Conservation (phyloP, 2,113 vertebrate species). For the Onychostruthus taczanowskii region DNA sequence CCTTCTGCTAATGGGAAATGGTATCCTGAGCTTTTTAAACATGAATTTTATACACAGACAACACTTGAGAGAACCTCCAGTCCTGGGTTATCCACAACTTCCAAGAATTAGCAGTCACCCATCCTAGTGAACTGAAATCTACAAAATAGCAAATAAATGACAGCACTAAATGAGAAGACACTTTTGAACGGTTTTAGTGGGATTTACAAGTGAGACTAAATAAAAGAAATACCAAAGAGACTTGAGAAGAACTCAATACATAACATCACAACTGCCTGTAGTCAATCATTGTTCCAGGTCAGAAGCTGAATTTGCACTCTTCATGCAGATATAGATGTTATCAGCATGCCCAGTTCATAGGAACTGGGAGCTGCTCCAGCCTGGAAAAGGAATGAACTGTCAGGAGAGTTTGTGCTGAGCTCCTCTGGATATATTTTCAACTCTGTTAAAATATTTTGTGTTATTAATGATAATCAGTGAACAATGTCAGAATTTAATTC, state of each 20-base stretch:
- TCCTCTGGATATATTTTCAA: neutral
- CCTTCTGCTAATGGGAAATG: neutral
- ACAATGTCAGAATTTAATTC: neutral
- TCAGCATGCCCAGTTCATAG: neutral
- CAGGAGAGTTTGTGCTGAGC: neutral
- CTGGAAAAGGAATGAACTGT: neutral
- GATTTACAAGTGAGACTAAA: neutral
- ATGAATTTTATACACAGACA: neutral
- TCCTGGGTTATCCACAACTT: neutral
- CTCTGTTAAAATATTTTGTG: neutral
- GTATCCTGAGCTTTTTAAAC: neutral
- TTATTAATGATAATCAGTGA: neutral
- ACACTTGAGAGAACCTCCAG: neutral
- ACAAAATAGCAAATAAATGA: neutral
- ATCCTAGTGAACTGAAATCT: neutral
- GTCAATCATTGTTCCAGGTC: neutral
- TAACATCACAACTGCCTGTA: neutral
- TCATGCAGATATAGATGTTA: neutral
- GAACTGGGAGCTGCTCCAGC: neutral
- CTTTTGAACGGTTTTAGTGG: neutral
- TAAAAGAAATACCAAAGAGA: neutral
- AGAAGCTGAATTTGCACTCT: neutral
- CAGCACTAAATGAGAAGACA: neutral
- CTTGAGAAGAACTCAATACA: neutral
- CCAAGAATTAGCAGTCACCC: neutral